Conservation (phyloP, 2,113 vertebrate species). For the Coreoperca whiteheadi region DNA sequence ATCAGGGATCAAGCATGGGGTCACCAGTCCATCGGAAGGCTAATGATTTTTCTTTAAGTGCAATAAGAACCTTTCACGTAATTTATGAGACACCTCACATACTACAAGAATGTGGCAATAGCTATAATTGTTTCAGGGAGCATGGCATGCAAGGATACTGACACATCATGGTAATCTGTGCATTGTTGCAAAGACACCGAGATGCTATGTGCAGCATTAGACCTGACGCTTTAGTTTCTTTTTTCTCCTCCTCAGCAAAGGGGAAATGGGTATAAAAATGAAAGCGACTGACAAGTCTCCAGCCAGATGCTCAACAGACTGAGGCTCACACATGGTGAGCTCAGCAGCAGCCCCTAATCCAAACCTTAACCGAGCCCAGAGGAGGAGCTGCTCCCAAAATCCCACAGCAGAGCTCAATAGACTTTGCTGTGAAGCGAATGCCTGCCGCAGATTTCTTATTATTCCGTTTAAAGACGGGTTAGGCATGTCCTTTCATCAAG, state of each 20-base stretch:
- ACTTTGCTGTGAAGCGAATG: slow-evolving; percentile 26
- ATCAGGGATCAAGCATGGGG: slow-evolving; percentile 32
- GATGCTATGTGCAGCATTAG: background rate
- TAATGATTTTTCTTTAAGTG: slow-evolving; percentile 39
- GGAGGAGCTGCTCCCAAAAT: slow-evolving; percentile 65
- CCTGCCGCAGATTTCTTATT: slow-evolving; percentile 54
- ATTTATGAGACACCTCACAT: background rate
- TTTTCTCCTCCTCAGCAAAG: background rate
- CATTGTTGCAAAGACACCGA: background rate
- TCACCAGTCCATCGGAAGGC: slow-evolving; percentile 37
- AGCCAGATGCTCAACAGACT: slow-evolving; percentile 71
- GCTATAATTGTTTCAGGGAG: background rate
- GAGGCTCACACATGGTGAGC: slow-evolving; percentile 63
- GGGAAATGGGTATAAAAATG: slow-evolving; percentile 45
- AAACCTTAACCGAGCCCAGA: slow-evolving; percentile 73
- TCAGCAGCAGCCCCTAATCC: slow-evolving; percentile 72
- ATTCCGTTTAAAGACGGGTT: slow-evolving; percentile 54
- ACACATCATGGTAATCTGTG: background rate
- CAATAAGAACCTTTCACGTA: slow-evolving; percentile 18
- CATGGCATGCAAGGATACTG: background rate
- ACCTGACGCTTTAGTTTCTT: background rate
- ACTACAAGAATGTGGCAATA: background rate
- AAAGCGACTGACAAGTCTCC: slow-evolving; percentile 54
- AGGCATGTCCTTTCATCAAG: slow-evolving; percentile 55
- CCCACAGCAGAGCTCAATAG: slow-evolving; percentile 61